Evolutionary conservation across 2,888 invertebrate species (phyloP).

Genomic region (Mythimna loreyi): DNA sequence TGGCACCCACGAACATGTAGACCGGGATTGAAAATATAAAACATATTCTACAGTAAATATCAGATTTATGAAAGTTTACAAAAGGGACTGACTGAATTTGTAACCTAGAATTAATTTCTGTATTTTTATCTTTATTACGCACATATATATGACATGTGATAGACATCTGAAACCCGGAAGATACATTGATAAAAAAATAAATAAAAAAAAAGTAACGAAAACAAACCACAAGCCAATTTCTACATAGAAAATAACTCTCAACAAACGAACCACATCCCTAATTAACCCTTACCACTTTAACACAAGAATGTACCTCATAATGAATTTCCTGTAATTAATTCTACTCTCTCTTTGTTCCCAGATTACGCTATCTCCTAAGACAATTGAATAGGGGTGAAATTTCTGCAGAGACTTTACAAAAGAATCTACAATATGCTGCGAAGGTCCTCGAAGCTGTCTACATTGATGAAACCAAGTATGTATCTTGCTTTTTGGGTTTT

Average conservation of each 20-base stretch:
- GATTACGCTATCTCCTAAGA: constrained; percentile 97
- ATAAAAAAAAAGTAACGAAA: background rate
- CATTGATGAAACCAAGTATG: constrained; percentile 98
- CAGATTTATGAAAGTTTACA: no score
- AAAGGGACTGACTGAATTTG: no score
- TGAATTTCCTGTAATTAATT: constrained; percentile 44
- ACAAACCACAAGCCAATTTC: background rate
- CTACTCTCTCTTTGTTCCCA: constrained; percentile 87
- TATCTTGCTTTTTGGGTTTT: constrained; percentile 67
- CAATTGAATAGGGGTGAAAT: constrained; percentile 97
- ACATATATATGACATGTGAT: background rate
- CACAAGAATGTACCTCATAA: constrained; percentile 38
- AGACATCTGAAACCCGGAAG: background rate
- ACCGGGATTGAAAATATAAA: no score
- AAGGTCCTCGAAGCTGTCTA: constrained; percentile 98
- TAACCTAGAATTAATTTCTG: no score
- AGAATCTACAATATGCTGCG: constrained; percentile 98
- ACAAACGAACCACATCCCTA: constrained; percentile 20
- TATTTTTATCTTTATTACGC: no score
- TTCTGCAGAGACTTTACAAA: constrained; percentile 96
- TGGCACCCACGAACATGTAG: no score
- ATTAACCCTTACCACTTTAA: constrained; percentile 36
- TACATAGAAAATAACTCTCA: constrained; percentile 18
- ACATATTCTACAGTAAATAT: no score
- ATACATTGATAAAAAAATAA: background rate